Evolutionary conservation across 2,888 invertebrate species (phyloP).

Genomic region (Netelia fuscicornis): DNA sequence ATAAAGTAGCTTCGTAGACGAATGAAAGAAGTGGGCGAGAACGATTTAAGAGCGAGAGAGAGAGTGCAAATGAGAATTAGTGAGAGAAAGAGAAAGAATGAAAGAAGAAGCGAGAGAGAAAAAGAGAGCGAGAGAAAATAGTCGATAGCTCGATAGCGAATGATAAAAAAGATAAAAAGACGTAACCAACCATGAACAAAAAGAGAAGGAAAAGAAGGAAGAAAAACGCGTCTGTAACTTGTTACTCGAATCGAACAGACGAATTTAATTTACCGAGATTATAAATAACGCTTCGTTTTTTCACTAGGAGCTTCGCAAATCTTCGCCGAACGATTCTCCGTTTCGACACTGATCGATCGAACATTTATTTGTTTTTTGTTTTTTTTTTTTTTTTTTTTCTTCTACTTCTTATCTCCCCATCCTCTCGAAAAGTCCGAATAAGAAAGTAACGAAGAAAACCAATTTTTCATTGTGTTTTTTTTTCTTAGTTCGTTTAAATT

Average conservation of each 20-base stretch:
- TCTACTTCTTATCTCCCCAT: constrained; percentile 29
- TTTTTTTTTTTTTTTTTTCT: not conserved
- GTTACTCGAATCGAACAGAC: constrained; percentile 59
- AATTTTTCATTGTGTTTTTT: constrained; percentile 47
- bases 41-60: not conserved
- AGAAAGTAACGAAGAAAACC: constrained; percentile 30
- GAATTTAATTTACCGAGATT: constrained; percentile 48
- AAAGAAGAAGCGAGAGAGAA: constrained; percentile 18
- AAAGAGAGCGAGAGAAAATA: constrained; percentile 25
- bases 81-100: constrained; percentile 19
- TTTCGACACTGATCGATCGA: constrained; percentile 33
- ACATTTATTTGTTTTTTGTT: not conserved
- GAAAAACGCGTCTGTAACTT: constrained; percentile 40
- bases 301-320: constrained; percentile 42
- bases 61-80: not conserved
- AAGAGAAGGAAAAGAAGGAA: constrained; percentile 19
- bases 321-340: constrained; percentile 45
- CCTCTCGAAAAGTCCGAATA: constrained; percentile 29
- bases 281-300: constrained; percentile 58
- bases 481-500: constrained; percentile 18
- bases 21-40: constrained; percentile 8
- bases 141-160: constrained; percentile 51
- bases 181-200: constrained; percentile 46
- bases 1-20: constrained; percentile 47
- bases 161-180: constrained; percentile 25